Percentiles rank a stretch among this genome's conserved stretches.
Evolutionary conservation across 2,797 vertebrate species (phyloP).

Genomic region (Enteromius trimaculatus): DNA sequence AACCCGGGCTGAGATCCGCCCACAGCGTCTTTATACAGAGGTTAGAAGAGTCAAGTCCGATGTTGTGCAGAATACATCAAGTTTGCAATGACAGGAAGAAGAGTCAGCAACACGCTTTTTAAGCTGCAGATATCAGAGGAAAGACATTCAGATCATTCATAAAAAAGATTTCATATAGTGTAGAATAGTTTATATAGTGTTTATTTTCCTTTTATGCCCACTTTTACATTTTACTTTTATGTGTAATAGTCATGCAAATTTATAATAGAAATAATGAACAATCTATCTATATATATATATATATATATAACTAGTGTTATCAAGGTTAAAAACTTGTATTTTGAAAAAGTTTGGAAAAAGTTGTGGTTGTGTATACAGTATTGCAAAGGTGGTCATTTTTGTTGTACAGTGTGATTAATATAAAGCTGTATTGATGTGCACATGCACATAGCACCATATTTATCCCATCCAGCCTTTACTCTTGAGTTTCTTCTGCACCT

Average conservation of each 20-base stretch:
- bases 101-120: constrained; percentile 33
- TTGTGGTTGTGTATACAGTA: background rate
- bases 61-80: background rate
- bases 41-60: constrained; percentile 20
- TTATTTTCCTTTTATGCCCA: background rate
- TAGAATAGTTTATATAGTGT: too few species aligned
- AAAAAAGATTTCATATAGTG: background rate
- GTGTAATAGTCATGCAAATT: background rate
- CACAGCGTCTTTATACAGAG: constrained; percentile 28
- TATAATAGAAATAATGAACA: background rate
- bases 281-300: background rate
- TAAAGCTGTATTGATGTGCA: background rate
- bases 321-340: background rate
- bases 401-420: background rate
- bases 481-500: too few species aligned
- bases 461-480: background rate
- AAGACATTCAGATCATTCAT: constrained; percentile 14
- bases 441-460: background rate
- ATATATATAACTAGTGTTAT: background rate
- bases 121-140: constrained; percentile 44
- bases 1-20: background rate
- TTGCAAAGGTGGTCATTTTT: background rate
- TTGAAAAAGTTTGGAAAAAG: background rate
- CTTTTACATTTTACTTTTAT: background rate
- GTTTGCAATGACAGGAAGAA: background rate